Percentiles rank a stretch among this genome's conserved stretches.
Conservation (phyloP, 2,797 vertebrate species). For the Emydoidea blandingii region DNA sequence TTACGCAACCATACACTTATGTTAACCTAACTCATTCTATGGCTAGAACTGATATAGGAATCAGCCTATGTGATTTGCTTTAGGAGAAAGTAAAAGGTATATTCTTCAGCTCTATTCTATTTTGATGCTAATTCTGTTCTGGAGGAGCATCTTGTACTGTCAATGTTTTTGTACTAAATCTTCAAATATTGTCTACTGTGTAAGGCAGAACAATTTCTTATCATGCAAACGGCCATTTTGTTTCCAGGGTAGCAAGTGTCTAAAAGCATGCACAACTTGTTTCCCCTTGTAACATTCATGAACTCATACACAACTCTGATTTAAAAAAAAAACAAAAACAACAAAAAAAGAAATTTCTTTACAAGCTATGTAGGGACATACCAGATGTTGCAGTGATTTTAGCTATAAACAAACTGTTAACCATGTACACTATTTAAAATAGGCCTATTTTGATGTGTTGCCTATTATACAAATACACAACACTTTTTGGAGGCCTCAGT, state of each 20-base stretch:
- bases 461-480: conserved; percentile 99
- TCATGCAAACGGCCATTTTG: conserved; percentile 87
- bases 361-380: conserved; percentile 86
- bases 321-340: conserved; percentile 36
- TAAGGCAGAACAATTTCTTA: conserved; percentile 89
- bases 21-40: conserved; percentile 89
- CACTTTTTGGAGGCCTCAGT: conserved; percentile 96
- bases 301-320: conserved; percentile 89
- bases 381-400: conserved; percentile 97
- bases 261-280: conserved; percentile 98
- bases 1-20: conserved; percentile 88
- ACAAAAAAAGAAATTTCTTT: conserved; percentile 60
- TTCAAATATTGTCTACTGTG: conserved; percentile 92
- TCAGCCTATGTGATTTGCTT: conserved; percentile 91
- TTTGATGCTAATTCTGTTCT: conserved; percentile 98
- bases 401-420: conserved; percentile 88
- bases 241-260: conserved; percentile 92
- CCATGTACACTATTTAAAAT: conserved; percentile 99
- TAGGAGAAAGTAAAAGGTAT: conserved; percentile 93
- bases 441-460: conserved; percentile 99
- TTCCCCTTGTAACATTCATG: conserved; percentile 92
- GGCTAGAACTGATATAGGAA: conserved; percentile 91
- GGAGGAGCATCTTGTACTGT: conserved; percentile 94
- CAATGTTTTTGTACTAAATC: conserved; percentile 92
- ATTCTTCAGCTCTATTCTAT: conserved; percentile 93